Evolutionary conservation across 2,888 invertebrate genomes (phyloP).

Genomic region (Agriopis leucophaearia): DNA sequence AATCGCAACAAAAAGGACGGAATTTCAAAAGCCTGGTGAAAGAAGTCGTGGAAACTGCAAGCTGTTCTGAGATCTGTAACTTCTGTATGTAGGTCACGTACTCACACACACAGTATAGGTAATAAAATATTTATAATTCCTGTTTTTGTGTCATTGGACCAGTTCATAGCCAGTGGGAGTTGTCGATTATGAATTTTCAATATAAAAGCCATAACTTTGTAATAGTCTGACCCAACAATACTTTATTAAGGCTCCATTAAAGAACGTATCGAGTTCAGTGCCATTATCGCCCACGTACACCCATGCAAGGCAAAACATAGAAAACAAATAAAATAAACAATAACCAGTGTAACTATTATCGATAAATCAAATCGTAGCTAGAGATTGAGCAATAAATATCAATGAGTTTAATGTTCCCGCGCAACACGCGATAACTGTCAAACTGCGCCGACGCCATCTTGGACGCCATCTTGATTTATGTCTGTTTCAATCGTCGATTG

Average conservation of each 20-base stretch:
- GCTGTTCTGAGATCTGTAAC: background rate
- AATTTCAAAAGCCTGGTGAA: background rate
- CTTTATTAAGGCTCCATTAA: constrained; percentile 28
- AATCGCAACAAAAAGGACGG: background rate
- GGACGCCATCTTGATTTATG: constrained; percentile 82
- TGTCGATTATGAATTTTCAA: constrained; percentile 14
- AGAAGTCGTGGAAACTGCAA: background rate
- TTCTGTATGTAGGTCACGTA: background rate
- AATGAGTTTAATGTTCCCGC: constrained; percentile 84
- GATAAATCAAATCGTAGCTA: constrained; percentile 77
- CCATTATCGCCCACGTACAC: constrained; percentile 30
- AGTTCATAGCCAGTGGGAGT: constrained; percentile 15
- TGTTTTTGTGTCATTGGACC: background rate
- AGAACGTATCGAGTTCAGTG: constrained; percentile 29
- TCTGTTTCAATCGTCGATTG: constrained; percentile 76
- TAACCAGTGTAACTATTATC: constrained; percentile 77
- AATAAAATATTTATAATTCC: background rate
- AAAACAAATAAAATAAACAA: constrained; percentile 61
- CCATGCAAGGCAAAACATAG: constrained; percentile 28
- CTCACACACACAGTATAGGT: background rate
- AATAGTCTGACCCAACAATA: constrained; percentile 10
- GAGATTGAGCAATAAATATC: constrained; percentile 86
- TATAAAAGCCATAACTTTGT: constrained; percentile 30
- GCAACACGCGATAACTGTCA: constrained; percentile 84
- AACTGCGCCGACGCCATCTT: constrained; percentile 76